Percentiles rank a stretch among this genome's conserved stretches.
Conservation (phyloP, 2,888 invertebrate genomes). For the Congeria kusceri region DNA sequence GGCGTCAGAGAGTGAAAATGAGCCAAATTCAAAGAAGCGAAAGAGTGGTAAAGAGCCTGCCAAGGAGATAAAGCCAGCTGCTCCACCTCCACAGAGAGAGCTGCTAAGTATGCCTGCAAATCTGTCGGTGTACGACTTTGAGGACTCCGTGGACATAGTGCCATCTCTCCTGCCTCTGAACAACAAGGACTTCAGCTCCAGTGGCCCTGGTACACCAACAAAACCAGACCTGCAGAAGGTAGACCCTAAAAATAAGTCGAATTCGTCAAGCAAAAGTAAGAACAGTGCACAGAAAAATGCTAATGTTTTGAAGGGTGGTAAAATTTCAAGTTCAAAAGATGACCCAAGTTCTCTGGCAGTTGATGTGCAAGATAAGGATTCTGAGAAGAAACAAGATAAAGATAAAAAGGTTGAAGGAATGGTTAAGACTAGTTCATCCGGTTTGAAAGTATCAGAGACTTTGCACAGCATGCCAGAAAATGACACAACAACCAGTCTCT, state of each 20-base stretch:
- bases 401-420: constrained; percentile 26
- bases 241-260: constrained; percentile 21
- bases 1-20: constrained; percentile 52
- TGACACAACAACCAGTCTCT: constrained; percentile 61
- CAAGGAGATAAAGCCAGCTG: constrained; percentile 53
- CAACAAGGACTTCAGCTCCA: constrained; percentile 55
- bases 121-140: constrained; percentile 77
- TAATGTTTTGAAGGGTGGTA: constrained; percentile 52
- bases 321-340: constrained; percentile 39
- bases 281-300: constrained; percentile 53
- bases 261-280: constrained; percentile 23
- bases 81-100: constrained; percentile 23
- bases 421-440: constrained; percentile 1
- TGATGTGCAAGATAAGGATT: constrained; percentile 31
- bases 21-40: constrained; percentile 70
- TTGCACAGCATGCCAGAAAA: constrained; percentile 58
- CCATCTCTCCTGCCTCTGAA: constrained; percentile 63
- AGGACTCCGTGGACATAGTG: constrained; percentile 70
- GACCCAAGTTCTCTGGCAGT: constrained; percentile 19
- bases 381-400: constrained; percentile 40
- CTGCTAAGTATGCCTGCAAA: constrained; percentile 57
- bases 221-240: constrained; percentile 23
- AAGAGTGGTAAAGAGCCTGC: constrained; percentile 58
- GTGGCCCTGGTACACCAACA: constrained; percentile 42
- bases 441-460: constrained; percentile 2